Evolutionary conservation across 2,888 invertebrate genomes (phyloP).

Genomic region (Kuschelorhynchus macadamiae): DNA sequence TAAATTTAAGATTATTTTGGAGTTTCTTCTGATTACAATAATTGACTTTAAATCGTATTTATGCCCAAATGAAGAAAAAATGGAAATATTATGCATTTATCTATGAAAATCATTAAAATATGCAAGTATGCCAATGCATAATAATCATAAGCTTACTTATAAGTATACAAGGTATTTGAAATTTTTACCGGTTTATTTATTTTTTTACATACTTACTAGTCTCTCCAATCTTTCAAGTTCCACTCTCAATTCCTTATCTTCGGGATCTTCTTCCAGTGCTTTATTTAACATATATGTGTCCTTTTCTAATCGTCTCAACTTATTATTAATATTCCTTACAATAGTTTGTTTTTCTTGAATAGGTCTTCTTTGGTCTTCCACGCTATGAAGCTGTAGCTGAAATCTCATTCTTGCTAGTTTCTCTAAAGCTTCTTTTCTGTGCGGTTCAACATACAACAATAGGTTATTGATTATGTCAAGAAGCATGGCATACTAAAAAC

Average conservation of each 20-base stretch:
- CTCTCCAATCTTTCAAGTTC: slow-evolving; percentile 82
- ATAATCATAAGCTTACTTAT: too few species aligned
- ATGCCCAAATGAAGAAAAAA: too few species aligned
- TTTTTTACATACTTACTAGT: slow-evolving; percentile 73
- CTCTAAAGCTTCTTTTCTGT: slow-evolving; percentile 91
- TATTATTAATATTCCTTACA: slow-evolving; percentile 82
- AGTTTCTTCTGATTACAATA: too few species aligned
- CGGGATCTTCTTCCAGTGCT: slow-evolving; percentile 80
- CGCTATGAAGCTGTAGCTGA: slow-evolving; percentile 90
- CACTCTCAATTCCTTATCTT: slow-evolving; percentile 73
- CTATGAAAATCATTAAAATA: too few species aligned
- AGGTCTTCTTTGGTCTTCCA: slow-evolving; percentile 92
- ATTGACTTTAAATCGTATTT: too few species aligned
- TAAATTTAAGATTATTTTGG: too few species aligned
- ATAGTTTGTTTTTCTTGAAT: slow-evolving; percentile 93
- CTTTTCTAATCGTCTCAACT: slow-evolving; percentile 88
- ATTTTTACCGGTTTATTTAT: too few species aligned
- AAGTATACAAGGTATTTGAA: too few species aligned
- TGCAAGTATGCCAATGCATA: too few species aligned
- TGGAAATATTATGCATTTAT: too few species aligned
- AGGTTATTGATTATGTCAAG: slow-evolving; percentile 98
- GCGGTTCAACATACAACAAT: slow-evolving; percentile 95
- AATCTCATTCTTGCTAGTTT: slow-evolving; percentile 93
- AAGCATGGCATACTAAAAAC: slow-evolving; percentile 92
- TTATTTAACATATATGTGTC: slow-evolving; percentile 90